Evolutionary conservation across 2,797 vertebrate species (phyloP).

Genomic region (Pantherophis alleghaniensis): DNA sequence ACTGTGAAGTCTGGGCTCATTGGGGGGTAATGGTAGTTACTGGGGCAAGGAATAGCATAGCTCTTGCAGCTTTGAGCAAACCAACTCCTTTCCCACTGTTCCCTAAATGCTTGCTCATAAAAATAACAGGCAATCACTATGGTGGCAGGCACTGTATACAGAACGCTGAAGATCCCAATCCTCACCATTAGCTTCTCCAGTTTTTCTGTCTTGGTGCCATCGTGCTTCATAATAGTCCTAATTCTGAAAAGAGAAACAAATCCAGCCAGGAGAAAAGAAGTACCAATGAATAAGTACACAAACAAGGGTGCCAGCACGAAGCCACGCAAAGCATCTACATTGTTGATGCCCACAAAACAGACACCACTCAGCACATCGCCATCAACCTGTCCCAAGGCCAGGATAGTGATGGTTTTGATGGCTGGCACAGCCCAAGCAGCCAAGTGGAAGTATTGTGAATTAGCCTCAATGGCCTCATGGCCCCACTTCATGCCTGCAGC

Average conservation of each 20-base stretch:
- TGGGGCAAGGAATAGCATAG: slow-evolving; percentile 89
- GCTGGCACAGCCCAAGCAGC: slow-evolving; percentile 95
- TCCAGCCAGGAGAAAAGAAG: slow-evolving; percentile 90
- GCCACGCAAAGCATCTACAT: slow-evolving; percentile 89
- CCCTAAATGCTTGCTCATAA: slow-evolving; percentile 95
- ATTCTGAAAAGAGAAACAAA: slow-evolving; percentile 96
- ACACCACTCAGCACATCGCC: slow-evolving; percentile 91
- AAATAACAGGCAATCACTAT: slow-evolving; percentile 97
- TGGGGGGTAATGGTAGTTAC: slow-evolving; percentile 76
- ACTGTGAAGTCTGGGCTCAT: slow-evolving; percentile 94
- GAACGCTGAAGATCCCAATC: slow-evolving; percentile 92
- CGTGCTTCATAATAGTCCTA: slow-evolving; percentile 96
- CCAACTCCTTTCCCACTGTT: slow-evolving; percentile 96
- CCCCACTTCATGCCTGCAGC: slow-evolving; percentile 97
- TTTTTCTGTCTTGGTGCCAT: slow-evolving; percentile 94
- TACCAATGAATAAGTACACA: slow-evolving; percentile 92
- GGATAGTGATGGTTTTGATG: slow-evolving; percentile 92
- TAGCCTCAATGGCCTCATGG: slow-evolving; percentile 95
- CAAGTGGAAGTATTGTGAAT: slow-evolving; percentile 94
- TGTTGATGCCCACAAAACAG: slow-evolving; percentile 93
- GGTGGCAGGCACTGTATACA: slow-evolving; percentile 92
- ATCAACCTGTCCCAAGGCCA: slow-evolving; percentile 92
- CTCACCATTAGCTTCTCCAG: slow-evolving; percentile 94
- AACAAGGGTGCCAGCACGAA: slow-evolving; percentile 92
- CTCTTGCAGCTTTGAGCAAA: slow-evolving; percentile 88